These are phyloP conservation scores for Horisme vitalbata DNA, from an alignment of 2,888 invertebrate genomes.

Conservation along the genomic window DNA sequence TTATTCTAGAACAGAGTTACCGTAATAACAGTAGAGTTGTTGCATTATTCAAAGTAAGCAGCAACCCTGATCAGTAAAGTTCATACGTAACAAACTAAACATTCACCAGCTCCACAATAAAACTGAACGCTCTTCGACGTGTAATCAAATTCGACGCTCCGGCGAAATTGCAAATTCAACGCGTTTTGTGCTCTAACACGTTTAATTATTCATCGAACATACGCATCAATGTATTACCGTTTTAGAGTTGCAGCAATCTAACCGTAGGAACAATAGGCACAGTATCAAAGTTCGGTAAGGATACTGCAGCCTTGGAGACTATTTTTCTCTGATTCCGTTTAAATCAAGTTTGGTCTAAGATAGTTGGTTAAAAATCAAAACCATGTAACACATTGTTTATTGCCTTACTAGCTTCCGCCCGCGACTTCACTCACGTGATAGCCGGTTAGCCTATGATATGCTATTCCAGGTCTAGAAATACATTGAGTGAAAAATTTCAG, in stretches of 20 bases:
- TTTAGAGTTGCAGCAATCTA: slow-evolving; percentile 22
- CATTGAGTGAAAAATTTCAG: too few species aligned
- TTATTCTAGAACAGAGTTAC: too few species aligned
- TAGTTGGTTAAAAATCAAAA: too few species aligned
- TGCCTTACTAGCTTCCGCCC: too few species aligned
- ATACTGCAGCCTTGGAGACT: neutral
- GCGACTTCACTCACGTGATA: too few species aligned
- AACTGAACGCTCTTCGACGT: slow-evolving; percentile 26
- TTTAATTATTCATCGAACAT: slow-evolving; percentile 30
- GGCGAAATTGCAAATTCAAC: slow-evolving; percentile 35
- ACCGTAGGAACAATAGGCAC: slow-evolving; percentile 4
- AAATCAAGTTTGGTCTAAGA: too few species aligned
- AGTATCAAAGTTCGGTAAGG: neutral
- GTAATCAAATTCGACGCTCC: slow-evolving; percentile 38
- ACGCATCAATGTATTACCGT: slow-evolving; percentile 24
- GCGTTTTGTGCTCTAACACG: slow-evolving; percentile 29
- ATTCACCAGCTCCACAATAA: slow-evolving; percentile 28
- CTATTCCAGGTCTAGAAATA: too few species aligned
- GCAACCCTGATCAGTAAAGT: slow-evolving; percentile 4
- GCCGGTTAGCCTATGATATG: too few species aligned
- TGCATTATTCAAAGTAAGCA: neutral
- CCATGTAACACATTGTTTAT: too few species aligned
- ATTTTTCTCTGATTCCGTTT: too few species aligned
- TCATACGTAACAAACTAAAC: slow-evolving; percentile 19
- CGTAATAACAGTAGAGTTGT: neutral